Percentiles rank a stretch among this genome's conserved stretches.
Conservation (phyloP, 2,113 vertebrate species). For the Indri indri region DNA sequence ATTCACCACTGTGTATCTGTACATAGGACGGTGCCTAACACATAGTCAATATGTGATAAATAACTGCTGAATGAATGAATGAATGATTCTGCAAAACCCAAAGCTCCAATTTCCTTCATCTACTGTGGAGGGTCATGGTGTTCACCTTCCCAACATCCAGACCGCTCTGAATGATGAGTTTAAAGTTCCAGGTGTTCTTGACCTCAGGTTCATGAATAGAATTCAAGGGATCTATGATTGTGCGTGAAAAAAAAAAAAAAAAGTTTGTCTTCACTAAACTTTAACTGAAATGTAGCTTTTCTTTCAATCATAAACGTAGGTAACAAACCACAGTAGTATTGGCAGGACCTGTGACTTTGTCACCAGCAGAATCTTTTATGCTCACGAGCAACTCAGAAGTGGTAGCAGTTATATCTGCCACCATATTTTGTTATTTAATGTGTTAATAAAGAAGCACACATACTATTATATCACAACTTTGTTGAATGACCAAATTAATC, state of each 20-base stretch:
- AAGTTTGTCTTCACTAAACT: slow-evolving; percentile 14
- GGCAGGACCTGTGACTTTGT: slow-evolving; percentile 1
- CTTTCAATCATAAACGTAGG: not conserved
- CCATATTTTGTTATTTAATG: slow-evolving; percentile 33
- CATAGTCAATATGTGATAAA: not conserved
- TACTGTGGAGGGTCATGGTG: not conserved
- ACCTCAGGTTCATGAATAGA: not conserved
- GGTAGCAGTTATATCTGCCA: slow-evolving; percentile 15
- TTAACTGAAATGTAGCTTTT: not conserved
- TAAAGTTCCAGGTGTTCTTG: not conserved
- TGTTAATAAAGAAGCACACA: slow-evolving; percentile 16
- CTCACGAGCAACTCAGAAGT: not conserved
- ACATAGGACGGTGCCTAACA: not conserved
- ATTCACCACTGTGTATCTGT: not conserved
- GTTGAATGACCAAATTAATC: slow-evolving; percentile 46
- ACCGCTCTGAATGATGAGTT: not conserved
- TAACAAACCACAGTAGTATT: slow-evolving; percentile 4
- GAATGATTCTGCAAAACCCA: not conserved
- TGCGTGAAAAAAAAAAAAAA: not conserved
- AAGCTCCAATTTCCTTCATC: not conserved
- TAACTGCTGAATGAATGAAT: not conserved
- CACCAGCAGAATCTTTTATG: not conserved
- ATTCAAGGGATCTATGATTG: not conserved
- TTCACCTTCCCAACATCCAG: not conserved
- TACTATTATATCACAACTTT: not conserved